Conservation (phyloP, 2,113 vertebrate species). For the Morone saxatilis region DNA sequence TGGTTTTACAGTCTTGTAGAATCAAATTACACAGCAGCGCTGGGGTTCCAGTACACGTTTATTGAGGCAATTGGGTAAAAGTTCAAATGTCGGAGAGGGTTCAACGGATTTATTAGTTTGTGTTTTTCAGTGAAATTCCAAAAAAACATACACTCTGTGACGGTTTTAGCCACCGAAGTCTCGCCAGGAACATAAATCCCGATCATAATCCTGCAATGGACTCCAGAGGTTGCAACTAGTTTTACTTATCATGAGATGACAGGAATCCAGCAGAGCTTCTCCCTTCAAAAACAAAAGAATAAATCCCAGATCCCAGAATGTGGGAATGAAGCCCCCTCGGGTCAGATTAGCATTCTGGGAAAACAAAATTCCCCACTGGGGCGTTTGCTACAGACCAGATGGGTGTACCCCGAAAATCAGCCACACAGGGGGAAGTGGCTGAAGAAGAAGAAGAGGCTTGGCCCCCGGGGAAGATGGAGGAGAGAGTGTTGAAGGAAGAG, state of each 20-base stretch:
- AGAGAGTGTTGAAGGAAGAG: constrained; percentile 49
- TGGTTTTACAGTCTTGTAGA: constrained; percentile 64
- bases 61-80: constrained; percentile 38
- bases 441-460: constrained; percentile 48
- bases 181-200: background rate
- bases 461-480: constrained; percentile 52
- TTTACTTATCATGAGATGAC: constrained; percentile 32
- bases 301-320: constrained; percentile 71
- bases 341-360: constrained; percentile 82
- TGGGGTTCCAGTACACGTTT: constrained; percentile 26
- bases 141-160: background rate
- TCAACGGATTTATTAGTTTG: constrained; percentile 3
- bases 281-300: constrained; percentile 74
- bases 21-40: constrained; percentile 19
- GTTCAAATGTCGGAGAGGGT: constrained; percentile 55
- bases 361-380: constrained; percentile 81
- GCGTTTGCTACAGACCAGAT: constrained; percentile 72
- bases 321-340: constrained; percentile 76
- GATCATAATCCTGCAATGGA: background rate
- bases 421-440: constrained; percentile 57
- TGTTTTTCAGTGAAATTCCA: background rate
- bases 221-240: constrained; percentile 25
- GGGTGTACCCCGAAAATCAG: constrained; percentile 68
- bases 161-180: background rate
- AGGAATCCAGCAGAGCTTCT: constrained; percentile 48